Evolutionary conservation across 2,797 vertebrate genomes (phyloP), one percentile per base, ranked within the genome.

Genomic region (Prionace glauca): DNA sequence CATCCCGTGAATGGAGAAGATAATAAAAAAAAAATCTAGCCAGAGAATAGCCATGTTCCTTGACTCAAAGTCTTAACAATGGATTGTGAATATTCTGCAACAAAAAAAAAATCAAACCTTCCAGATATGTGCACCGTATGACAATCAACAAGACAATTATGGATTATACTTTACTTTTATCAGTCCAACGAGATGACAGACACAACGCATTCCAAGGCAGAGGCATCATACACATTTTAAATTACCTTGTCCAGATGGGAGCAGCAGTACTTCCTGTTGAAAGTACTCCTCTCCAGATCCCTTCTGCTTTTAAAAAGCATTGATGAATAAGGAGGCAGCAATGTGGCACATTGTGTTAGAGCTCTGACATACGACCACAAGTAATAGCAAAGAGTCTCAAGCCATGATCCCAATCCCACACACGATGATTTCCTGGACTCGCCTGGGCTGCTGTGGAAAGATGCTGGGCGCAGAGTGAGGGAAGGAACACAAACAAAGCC

Each of bases 321-420:
- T 91, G 88, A 91, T 65, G 88, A 91, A 91, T 91, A 91, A 91
- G 88, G 60, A 91, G 88, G 60, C 88, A 91, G 88, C 88, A 91
- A 91, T 91, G 88, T 91, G 88, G 88, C 88, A 91, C 88, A 91
- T 91, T 91, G 88, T 91, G 88, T 91, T 91, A 91, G 88, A 65
- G 88, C 88, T 91, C 88, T 91, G 88, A 91, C 88, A 91, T 91
- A 91, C 88, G 88, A 91, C 88, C 88, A 91, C 88, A 91, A 67
- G 88, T 65, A 91, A 91, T 91, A 91, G 88, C 88, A 91, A 91
- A 91, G 86, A 36, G 88, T 91, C 88, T 91, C 88, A 91, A 62
- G 88, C 88, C 88, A 91, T 65, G 88, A 91, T 91, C 88, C 88
- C 88, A 91, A 91, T 91, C 88, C 88, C 88, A 91, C 88, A 91